A percentile compares a stretch with the other conserved stretches of the same genome.
These are phyloP conservation scores for Amyelois transitella DNA, from an alignment of 1,140 invertebrate genomes.

Conservation along the genomic window DNA sequence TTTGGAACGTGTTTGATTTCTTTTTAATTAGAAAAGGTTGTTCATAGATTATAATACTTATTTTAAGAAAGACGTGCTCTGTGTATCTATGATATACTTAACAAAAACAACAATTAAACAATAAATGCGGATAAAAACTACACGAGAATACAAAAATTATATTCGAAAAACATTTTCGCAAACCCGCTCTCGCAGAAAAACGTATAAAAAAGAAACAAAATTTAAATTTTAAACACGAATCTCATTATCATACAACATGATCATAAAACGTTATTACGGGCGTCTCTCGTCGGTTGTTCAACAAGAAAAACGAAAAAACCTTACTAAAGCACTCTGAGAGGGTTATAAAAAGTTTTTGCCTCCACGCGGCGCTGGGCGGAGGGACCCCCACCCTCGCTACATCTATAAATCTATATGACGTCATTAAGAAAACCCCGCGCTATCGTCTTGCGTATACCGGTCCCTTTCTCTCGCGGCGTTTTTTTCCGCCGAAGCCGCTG, in stretches of 20 bases:
- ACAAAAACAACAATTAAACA: no score
- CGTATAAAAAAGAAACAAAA: constrained; percentile 15
- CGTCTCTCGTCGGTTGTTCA: background rate
- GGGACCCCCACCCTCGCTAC: constrained; percentile 33
- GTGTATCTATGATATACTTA: no score
- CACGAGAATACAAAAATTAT: no score
- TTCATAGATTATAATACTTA: no score
- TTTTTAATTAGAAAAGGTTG: constrained; percentile 22
- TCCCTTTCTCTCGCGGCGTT: constrained; percentile 36
- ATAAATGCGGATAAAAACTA: no score
- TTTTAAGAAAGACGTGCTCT: no score
- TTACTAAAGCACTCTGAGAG: constrained; percentile 56
- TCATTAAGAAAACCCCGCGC: constrained; percentile 64
- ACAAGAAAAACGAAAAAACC: constrained; percentile 18
- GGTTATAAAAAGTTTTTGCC: constrained; percentile 52
- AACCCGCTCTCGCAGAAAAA: constrained; percentile 8
- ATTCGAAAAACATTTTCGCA: no score
- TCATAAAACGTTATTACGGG: background rate
- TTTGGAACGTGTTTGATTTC: constrained; percentile 34
- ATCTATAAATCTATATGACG: constrained; percentile 71
- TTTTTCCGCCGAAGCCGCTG: constrained; percentile 23
- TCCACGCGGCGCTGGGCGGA: constrained; percentile 32
- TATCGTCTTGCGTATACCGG: constrained; percentile 51
- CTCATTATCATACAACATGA: constrained; percentile 1
- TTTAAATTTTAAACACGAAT: constrained; percentile 7